Base-by-base conservation (phyloP, 2,888 invertebrate genomes). In the Ptychoptera contaminata region DNA sequence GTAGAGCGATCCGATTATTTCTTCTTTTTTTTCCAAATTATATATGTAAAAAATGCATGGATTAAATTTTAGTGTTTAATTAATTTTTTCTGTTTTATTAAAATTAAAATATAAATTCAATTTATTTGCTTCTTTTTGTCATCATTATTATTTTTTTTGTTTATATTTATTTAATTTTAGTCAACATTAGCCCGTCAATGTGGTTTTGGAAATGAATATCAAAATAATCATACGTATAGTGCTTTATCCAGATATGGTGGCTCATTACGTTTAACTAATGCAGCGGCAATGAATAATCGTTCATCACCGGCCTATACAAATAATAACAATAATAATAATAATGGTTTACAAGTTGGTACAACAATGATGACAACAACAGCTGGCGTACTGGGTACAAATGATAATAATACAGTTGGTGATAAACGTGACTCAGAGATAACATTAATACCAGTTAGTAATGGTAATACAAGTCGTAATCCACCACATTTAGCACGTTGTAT, bases 161-260 rank as follows among this genome's bases (percentile, higher is more conserved):
- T 37, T 46, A 11, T 37, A 23, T 44, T 44, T 44, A 14, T 35
- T 29, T 39, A 16, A 34, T 40, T 40, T 35, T 45, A 65, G 65
- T 57, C 61, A 23, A 65, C 65, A 3, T 45, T 65, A 47, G 59
- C 62, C 1, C 58, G 62, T 2, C 63, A 64, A 37, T 63, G 62
- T 43, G 57, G 62, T 14, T 50, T 62, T 10, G 53, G 56, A 3
- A 54, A 54, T 36, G 60, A 58, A 44, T 57, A 59, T 42, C 61
- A 59, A 46, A 54, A 55, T 48, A 61, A 60, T 52, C 60, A 61
- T 47, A 63, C 59, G 46, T 65, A 65, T 49, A 50, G 50, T 43
- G 63, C 63, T 47, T 46, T 65, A 2, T 52, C 61, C 42, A 59
- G 62, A 11, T 61, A 60, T 47, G 62, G 63, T 42, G 64, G 65